phyloP scores from a whole-genome alignment of 2,113 vertebrate species.

The Cyanoliseus patagonus region DNA sequence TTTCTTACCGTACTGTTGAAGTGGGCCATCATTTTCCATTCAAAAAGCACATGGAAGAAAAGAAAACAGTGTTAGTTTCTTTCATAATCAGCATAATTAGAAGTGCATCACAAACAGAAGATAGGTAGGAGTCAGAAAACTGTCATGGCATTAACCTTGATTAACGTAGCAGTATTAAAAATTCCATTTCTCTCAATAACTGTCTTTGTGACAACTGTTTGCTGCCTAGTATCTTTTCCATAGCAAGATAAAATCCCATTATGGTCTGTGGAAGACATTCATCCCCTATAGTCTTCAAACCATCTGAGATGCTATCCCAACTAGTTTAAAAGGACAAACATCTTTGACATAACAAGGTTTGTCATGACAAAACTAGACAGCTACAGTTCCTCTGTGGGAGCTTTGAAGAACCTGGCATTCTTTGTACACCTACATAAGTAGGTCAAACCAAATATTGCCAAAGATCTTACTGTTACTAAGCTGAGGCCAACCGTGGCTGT shows the following conservation, averaged over 20 bases:
- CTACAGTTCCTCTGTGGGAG: neutral
- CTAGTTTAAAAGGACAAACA: neutral
- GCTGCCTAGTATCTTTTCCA: neutral
- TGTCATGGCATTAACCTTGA: neutral
- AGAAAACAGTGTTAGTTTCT: neutral
- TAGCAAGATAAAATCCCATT: neutral
- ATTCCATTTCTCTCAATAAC: neutral
- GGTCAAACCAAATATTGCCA: neutral
- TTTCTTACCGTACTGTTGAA: constrained; percentile 75
- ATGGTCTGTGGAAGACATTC: neutral
- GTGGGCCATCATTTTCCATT: neutral
- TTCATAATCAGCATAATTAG: neutral
- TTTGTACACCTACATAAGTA: neutral
- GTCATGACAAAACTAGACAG: neutral
- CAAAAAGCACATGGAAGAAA: constrained; percentile 43
- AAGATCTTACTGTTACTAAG: neutral
- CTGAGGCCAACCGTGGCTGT: neutral
- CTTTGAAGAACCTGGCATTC: neutral
- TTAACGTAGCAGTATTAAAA: neutral
- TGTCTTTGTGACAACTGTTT: neutral
- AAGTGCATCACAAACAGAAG: neutral
- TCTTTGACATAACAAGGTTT: neutral
- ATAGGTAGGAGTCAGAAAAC: neutral
- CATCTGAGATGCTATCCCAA: neutral
- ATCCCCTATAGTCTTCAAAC: neutral